Base-by-base conservation (phyloP, 2,797 vertebrate genomes). In the Crypturellus tataupa region DNA sequence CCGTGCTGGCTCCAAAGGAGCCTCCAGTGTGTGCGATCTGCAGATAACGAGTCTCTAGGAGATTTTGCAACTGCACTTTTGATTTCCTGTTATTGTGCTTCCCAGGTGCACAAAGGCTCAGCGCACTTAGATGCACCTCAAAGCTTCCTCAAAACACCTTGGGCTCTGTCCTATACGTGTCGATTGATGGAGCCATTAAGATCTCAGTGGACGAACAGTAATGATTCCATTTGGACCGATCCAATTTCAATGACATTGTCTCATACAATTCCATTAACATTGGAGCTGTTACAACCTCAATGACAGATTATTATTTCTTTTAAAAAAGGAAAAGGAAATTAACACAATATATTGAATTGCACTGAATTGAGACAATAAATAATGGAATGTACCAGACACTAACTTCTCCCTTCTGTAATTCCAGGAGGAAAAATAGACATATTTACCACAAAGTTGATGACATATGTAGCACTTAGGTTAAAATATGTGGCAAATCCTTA, bases 281-380 rank as follows among this genome's bases (percentile, higher is more conserved):
- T 64, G 89, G 88, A 94, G 90, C 91, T 91, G 87, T 92, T 97
- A 80, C 96, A 87, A 92, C 90, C 89, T 19, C 84, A 27, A 93
- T 97, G 97, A 97, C 95, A 94, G 95, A 97, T 97, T 96, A 97
- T 95, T 96, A 97, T 96, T 96, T 97, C 95, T 97, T 97, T 94
- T 82, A 95, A 97, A 97, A 95, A 94, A 94, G 85, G 78, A 94
- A 96, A 95, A 97, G 94, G 88, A 97, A 97, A 97, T 97, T 97
- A 97, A 96, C 95, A 60, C 92, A 96, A 97, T 97, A 96, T 97
- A 97, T 97, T 96, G 97, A 89, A 96, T 96, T 96, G 95, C 19
- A 29, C 89, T 83, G 94, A 95, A 97, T 95, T 92, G 96, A 97
- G 95, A 97, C 94, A 94, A 97, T 97, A 97, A 97, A 97, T 97